phyloP scores from a whole-genome alignment of 2,113 vertebrate species.

The Tupaia chinensis region DNA sequence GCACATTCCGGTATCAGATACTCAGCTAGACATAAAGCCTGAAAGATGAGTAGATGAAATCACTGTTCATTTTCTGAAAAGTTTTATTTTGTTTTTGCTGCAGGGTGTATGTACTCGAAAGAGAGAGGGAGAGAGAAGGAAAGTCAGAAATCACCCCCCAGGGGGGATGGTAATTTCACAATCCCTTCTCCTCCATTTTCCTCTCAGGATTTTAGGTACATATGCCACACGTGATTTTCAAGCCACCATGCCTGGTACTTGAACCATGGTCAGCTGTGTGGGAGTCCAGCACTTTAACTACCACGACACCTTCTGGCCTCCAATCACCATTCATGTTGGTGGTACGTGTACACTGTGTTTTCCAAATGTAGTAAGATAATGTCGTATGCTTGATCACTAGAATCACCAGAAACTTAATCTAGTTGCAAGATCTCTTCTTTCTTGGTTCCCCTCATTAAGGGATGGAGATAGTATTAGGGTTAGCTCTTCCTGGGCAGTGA shows the following conservation, averaged over 20 bases:
- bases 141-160: no score
- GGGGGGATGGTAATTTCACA: no score
- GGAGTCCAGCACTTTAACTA: no score
- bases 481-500: neutral
- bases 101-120: no score
- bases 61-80: neutral
- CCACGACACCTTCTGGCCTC: no score
- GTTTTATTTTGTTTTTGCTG: no score
- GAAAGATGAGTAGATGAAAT: neutral
- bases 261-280: no score
- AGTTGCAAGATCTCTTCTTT: neutral
- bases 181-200: no score
- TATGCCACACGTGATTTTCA: no score
- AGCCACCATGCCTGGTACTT: no score
- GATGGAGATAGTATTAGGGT: neutral
- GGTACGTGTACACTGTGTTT: neutral
- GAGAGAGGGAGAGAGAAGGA: no score
- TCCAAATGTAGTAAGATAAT: neutral
- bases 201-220: no score
- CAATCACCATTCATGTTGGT: neutral
- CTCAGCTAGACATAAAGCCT: neutral
- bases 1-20: neutral
- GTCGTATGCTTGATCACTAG: neutral
- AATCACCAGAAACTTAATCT: neutral
- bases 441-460: neutral